A percentile compares a stretch with the other conserved stretches of the same genome.
phyloP scores from a whole-genome alignment of 2,888 invertebrate species.

The Zygaena filipendulae region DNA sequence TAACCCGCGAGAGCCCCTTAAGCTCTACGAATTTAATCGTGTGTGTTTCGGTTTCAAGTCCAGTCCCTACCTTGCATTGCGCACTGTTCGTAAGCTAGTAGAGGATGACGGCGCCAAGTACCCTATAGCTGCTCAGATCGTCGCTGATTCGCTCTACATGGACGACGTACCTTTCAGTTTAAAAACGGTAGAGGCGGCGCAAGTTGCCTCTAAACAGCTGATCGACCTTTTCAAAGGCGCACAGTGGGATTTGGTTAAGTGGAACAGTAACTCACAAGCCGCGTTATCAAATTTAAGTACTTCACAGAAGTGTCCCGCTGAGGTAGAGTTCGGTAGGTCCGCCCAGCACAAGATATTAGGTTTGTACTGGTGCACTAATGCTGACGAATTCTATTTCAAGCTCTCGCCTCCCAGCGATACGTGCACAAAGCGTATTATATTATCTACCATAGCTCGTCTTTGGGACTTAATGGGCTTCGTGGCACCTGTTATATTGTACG shows the following conservation, averaged over 20 bases:
- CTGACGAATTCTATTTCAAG: conserved; percentile 7
- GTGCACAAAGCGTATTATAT: conserved; percentile 15
- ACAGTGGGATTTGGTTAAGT: conserved; percentile 7
- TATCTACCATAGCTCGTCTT: conserved; percentile 11
- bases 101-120: conserved; percentile 6
- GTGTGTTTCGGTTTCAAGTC: conserved; percentile 3
- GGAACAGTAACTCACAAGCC: conserved; percentile 3
- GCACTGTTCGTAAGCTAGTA: conserved; percentile 11
- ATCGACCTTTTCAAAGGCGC: conserved; percentile 7
- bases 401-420: conserved; percentile 1
- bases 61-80: conserved; percentile 7
- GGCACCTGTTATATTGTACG: conserved; percentile 10
- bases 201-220: conserved; percentile 4
- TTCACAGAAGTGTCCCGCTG: conserved; percentile 5
- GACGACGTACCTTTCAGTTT: conserved; percentile 7
- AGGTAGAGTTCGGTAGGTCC: conserved; percentile 5
- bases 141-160: conserved; percentile 4
- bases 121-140: conserved; percentile 5
- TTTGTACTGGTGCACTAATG: conserved; percentile 5
- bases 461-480: conserved; percentile 14
- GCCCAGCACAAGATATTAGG: conserved; percentile 6
- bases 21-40: conserved; percentile 1
- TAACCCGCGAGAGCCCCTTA: conserved; percentile 1
- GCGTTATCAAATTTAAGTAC: conserved; percentile 5
- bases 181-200: conserved; percentile 1